Conservation (phyloP, 2,888 invertebrate genomes). For the Tyria jacobaeae region DNA sequence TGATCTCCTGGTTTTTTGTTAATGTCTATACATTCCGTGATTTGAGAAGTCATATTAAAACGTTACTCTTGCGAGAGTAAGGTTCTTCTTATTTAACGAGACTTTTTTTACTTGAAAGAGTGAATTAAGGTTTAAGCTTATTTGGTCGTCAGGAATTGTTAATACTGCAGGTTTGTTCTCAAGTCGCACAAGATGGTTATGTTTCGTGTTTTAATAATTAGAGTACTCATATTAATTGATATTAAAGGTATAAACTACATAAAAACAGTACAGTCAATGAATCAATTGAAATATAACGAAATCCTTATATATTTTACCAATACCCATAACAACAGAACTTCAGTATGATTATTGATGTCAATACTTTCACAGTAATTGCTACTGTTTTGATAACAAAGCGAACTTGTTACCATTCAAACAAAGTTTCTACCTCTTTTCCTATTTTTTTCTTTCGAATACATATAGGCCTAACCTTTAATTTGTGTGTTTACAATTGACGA, state of each 20-base stretch:
- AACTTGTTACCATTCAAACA: background rate
- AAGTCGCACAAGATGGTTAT: too few species aligned
- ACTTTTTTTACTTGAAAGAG: too few species aligned
- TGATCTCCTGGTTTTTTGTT: slow-evolving; percentile 1
- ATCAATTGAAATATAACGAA: background rate
- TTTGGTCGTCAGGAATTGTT: too few species aligned
- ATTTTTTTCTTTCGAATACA: slow-evolving; percentile 1
- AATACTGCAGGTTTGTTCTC: too few species aligned
- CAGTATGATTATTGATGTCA: background rate
- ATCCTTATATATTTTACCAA: background rate
- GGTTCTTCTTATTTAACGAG: too few species aligned
- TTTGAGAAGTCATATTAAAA: background rate
- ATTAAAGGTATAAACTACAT: too few species aligned
- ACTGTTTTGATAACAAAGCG: background rate
- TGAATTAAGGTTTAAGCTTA: too few species aligned
- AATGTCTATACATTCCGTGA: background rate
- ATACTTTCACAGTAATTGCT: background rate
- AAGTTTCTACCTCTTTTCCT: background rate
- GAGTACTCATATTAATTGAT: too few species aligned
- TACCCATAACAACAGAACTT: background rate
- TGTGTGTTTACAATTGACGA: background rate
- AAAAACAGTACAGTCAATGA: too few species aligned
- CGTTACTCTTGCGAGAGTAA: too few species aligned
- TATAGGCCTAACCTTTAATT: background rate
- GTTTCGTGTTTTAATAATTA: too few species aligned